Base-by-base conservation (phyloP, 2,797 vertebrate genomes). In the Oryzias dopingdopingensis region DNA sequence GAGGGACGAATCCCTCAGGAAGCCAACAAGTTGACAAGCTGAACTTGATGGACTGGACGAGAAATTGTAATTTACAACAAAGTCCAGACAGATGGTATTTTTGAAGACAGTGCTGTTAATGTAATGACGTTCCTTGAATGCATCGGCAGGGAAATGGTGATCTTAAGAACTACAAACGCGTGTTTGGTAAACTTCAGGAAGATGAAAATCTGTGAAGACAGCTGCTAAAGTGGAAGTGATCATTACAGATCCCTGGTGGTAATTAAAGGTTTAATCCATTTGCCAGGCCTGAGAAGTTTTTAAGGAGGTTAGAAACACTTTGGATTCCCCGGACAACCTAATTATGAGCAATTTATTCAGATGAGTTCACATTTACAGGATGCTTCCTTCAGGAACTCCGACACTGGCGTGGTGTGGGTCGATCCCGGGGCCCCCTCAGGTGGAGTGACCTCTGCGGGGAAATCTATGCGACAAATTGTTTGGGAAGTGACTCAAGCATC, bases 341-440 rank as follows among this genome's bases (percentile, higher is more conserved):
- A 83, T 82, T 76, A 56, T 61, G 58, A 75, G 59, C 69, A 62
- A 56, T 79, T 29, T 77, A 57, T 67, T 73, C 67, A 86, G 76
- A 82, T 81, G 85, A 79, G 62, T 78, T 52, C 47, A 74, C 73
- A 76, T 72, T 67, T 84, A 88, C 81, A 74, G 32, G 32, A 37
- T 12, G 10, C 32, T 12, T 37, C 32, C 32, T 37, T 3, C 32
- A 13, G 10, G 32, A 37, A 37, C 10, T 10, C 10, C 32, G 10
- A 12, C 32, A 12, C 32, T 37, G 32, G 32, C 32, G 10, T 0
- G 10, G 12, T 37, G 32, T 13, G 32, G 32, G 32, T 37, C 32
- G 32, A 37, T 37, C 32, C 32, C 32, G 32, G 32, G 32, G 2
- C 29, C 32, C 29, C 32, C 70, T 81, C 59, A 5, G 63, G 54